These are phyloP conservation scores for Micronycteris hirsuta DNA, from an alignment of 2,113 vertebrate species.

Conservation along the genomic window DNA sequence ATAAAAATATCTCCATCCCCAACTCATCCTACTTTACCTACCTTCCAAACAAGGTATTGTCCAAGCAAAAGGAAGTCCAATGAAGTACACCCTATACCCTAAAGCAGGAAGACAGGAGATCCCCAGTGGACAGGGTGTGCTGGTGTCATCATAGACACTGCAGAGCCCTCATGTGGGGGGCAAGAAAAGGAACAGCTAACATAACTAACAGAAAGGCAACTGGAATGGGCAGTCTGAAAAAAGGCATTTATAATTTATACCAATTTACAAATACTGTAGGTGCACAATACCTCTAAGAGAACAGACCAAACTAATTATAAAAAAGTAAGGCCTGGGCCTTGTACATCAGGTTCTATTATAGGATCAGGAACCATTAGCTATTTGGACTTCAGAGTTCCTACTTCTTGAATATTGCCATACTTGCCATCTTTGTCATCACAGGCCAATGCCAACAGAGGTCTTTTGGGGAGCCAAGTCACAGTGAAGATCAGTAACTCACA, in stretches of 20 bases:
- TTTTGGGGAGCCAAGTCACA: slow-evolving; percentile 97
- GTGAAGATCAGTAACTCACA: slow-evolving; percentile 98
- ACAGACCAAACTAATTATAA: not conserved
- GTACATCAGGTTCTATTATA: not conserved
- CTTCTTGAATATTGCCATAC: slow-evolving; percentile 96
- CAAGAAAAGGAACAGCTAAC: not conserved
- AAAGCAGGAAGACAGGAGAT: not conserved
- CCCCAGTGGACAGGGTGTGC: not conserved
- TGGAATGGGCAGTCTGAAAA: not conserved
- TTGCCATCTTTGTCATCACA: slow-evolving; percentile 99
- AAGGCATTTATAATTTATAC: not conserved
- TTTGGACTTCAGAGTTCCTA: slow-evolving; percentile 93
- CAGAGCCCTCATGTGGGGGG: not conserved
- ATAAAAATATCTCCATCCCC: not conserved
- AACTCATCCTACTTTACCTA: not conserved
- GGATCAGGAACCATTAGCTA: slow-evolving; percentile 91
- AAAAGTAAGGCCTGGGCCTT: not conserved
- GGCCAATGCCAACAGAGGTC: slow-evolving; percentile 94
- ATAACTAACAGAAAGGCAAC: not conserved
- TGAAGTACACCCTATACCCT: not conserved
- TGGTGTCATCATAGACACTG: too few relatives aligned
- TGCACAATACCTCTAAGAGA: not conserved
- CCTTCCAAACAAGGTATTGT: not conserved
- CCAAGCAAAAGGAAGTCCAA: not conserved
- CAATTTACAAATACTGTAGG: not conserved